Evolutionary conservation across 2,888 invertebrate genomes (phyloP).

Genomic region (Myathropa florea): DNA sequence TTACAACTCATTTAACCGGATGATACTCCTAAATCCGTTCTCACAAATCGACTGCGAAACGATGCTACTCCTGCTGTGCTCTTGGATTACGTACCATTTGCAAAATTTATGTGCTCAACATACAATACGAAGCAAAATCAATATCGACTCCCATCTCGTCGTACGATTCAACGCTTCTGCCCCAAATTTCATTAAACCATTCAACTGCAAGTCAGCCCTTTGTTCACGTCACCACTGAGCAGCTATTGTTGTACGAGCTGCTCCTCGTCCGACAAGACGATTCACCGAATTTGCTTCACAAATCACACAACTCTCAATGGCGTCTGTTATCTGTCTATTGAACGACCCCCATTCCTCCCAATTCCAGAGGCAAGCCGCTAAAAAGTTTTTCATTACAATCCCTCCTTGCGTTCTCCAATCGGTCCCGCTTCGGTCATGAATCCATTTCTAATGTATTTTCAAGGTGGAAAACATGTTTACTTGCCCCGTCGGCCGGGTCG

Average conservation of each 20-base stretch:
- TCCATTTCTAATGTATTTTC: constrained; percentile 2
- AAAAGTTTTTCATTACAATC: constrained; percentile 15
- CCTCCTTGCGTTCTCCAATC: neutral
- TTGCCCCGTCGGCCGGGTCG: neutral
- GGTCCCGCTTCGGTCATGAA: neutral
- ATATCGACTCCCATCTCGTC: neutral
- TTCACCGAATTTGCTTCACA: no score
- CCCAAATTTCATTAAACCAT: neutral
- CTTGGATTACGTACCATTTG: neutral
- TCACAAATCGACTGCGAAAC: neutral
- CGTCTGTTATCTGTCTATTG: neutral
- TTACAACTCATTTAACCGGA: neutral
- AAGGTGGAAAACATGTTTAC: constrained; percentile 25
- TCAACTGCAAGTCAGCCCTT: neutral
- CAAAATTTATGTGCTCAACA: constrained; percentile 4
- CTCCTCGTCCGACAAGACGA: neutral
- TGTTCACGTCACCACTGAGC: neutral
- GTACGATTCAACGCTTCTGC: neutral
- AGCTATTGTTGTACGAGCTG: no score
- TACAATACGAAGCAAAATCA: neutral
- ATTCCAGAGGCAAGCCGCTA: neutral
- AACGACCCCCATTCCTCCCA: neutral
- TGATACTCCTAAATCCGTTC: neutral
- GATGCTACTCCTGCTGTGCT: neutral
- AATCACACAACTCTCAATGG: neutral